Percentiles rank a stretch among this genome's conserved stretches.
Evolutionary conservation across 2,888 invertebrate species (phyloP).

Genomic region (Therioaphis trifolii): DNA sequence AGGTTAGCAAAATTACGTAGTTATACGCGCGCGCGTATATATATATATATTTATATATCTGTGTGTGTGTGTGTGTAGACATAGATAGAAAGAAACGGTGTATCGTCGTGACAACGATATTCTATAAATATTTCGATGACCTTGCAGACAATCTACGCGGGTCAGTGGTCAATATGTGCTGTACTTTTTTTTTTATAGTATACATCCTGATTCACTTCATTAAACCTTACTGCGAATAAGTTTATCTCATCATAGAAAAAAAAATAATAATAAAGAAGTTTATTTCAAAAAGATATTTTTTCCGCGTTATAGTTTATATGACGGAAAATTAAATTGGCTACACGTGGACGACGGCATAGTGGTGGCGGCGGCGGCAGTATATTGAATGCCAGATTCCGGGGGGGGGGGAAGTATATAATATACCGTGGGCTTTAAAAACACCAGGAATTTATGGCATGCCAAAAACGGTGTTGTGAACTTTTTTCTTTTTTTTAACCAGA

Average conservation of each 20-base stretch:
- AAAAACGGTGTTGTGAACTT: conserved; percentile 11
- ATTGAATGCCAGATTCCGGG: conserved; percentile 2
- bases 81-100: neutral
- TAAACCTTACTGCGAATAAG: too few species aligned
- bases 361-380: neutral
- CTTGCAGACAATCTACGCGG: neutral
- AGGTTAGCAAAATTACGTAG: conserved; percentile 35
- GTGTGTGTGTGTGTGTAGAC: too few species aligned
- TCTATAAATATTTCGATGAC: neutral
- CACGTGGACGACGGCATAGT: too few species aligned
- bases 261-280: too few species aligned
- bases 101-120: neutral
- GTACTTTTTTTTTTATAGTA: too few species aligned
- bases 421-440: conserved; percentile 4
- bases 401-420: neutral
- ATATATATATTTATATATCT: too few species aligned
- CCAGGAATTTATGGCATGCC: conserved; percentile 30
- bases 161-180: neutral
- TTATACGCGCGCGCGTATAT: neutral
- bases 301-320: conserved; percentile 11
- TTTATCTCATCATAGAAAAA: neutral
- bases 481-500: conserved; percentile 18
- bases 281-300: conserved; percentile 21
- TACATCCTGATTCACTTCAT: too few species aligned
- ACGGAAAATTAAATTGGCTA: conserved; percentile 49